Evolutionary conservation across 1,140 invertebrate species (phyloP).

Genomic region (Heliconius hewitsoni): DNA sequence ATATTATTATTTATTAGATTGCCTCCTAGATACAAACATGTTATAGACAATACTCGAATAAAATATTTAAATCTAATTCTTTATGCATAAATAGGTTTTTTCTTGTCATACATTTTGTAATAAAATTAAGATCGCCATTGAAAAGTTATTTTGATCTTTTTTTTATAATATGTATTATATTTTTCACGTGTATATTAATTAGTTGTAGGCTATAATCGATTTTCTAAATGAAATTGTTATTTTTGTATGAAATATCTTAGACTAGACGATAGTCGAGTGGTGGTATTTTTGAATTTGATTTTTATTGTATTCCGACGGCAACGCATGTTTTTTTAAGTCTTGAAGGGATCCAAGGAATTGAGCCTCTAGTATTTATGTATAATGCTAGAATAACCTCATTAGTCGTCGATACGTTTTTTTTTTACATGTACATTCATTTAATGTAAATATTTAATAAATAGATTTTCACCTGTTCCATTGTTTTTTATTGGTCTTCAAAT

Average conservation of each 20-base stretch:
- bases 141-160: not conserved
- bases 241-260: constrained; percentile 18
- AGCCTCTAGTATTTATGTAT: not conserved
- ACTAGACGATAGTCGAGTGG: not conserved
- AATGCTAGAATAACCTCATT: not conserved
- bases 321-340: not conserved
- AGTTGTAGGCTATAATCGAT: not conserved
- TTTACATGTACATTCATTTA: not conserved
- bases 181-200: not conserved
- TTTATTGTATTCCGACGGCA: not conserved
- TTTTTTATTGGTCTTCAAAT: not conserved
- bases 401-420: not conserved
- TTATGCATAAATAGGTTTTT: too few species aligned
- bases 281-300: constrained; percentile 1
- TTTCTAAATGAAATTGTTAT: constrained; percentile 15
- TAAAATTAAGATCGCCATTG: not conserved
- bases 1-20: not conserved
- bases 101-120: too few species aligned
- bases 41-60: not conserved
- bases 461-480: constrained; percentile 3
- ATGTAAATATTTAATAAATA: constrained; percentile 13
- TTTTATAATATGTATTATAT: not conserved
- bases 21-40: not conserved
- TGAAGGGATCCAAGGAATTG: not conserved
- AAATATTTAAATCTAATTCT: not conserved